Evolutionary conservation across 2,797 vertebrate genomes (phyloP), one percentile per base, ranked within the genome.

Genomic region (Hyperoplus lanceolatus): DNA sequence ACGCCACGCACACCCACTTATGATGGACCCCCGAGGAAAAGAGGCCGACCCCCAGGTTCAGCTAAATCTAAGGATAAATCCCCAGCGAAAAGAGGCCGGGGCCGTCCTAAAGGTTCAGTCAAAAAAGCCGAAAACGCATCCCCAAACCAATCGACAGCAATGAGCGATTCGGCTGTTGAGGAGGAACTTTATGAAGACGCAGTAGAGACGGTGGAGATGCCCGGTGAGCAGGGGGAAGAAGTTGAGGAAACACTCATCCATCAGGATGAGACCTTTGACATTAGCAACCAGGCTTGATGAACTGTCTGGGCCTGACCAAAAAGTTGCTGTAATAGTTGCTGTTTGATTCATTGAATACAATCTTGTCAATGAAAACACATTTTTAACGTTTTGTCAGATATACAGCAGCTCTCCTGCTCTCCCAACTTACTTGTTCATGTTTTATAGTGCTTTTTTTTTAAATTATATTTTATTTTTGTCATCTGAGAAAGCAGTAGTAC

Each of bases 31-130:
- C 80, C 60, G 2, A 89, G 82, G 45, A 94, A 94, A 79, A 82
- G 87, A 41, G 93, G 90, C 60, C 88, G 83, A 3, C 89, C 93
- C 14, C 58, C 83, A 16, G 74, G 71, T 57, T 16, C 75, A 8
- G 16, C 49, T 1, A 88, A 77, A 69, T 83, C n/a, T 7, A 77
- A 80, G 0, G 51, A 73, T 0, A 70, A 48, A 12, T 0, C 49
- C 1, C 77, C 84, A 0, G 80, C 85, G 6, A 94, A 93, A 87
- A 90, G 93, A 29, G 95, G 95, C 0, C 93, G 95, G 38, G 95
- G 95, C 0, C 93, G 95, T 1, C 94, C 94, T 1, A 93, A 90
- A 84, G 88, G 90, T 29, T 91, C 93, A 0, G 29, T 49, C 66
- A 94, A 88, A 66, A 87, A 87, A 79, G 50, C 45, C 8, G 67